These are phyloP conservation scores for Spilarctia lutea DNA, from an alignment of 2,888 invertebrate species.

Conservation along the genomic window DNA sequence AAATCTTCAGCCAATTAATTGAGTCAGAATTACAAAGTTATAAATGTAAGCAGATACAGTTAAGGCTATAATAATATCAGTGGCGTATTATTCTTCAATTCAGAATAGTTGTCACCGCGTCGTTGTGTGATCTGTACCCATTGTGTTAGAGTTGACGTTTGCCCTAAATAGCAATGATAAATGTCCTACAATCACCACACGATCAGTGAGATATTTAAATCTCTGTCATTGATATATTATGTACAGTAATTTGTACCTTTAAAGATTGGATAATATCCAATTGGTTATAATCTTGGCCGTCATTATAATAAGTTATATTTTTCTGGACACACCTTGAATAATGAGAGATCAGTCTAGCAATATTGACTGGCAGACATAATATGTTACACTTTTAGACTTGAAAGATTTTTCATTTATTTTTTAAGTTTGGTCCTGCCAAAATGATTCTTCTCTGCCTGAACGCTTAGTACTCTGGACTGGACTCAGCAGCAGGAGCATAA, in stretches of 20 bases:
- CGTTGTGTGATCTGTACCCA: conserved; percentile 55
- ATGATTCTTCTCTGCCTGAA: too few species aligned
- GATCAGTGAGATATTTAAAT: conserved; percentile 24
- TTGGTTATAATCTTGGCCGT: not conserved
- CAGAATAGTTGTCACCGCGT: conserved; percentile 52
- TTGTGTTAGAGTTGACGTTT: conserved; percentile 57
- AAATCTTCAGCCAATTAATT: conserved; percentile 12
- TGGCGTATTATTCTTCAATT: conserved; percentile 41
- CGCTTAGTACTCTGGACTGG: too few species aligned
- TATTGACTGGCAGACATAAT: not conserved
- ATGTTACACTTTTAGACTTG: too few species aligned
- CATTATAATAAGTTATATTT: not conserved
- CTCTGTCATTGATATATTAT: conserved; percentile 6
- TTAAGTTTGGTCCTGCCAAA: too few species aligned
- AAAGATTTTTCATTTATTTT: too few species aligned
- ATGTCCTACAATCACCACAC: conserved; percentile 40
- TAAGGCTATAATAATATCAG: conserved; percentile 16
- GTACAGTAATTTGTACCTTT: not conserved
- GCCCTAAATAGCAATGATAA: conserved; percentile 63
- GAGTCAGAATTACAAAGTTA: conserved; percentile 17
- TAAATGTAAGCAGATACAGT: conserved; percentile 29
- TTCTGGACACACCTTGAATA: not conserved
- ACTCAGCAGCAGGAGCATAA: too few species aligned
- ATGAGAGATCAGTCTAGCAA: not conserved
- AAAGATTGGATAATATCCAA: not conserved